These are phyloP conservation scores for Mustelus asterias DNA, from an alignment of 2,113 vertebrate species.

Conservation along the genomic window DNA sequence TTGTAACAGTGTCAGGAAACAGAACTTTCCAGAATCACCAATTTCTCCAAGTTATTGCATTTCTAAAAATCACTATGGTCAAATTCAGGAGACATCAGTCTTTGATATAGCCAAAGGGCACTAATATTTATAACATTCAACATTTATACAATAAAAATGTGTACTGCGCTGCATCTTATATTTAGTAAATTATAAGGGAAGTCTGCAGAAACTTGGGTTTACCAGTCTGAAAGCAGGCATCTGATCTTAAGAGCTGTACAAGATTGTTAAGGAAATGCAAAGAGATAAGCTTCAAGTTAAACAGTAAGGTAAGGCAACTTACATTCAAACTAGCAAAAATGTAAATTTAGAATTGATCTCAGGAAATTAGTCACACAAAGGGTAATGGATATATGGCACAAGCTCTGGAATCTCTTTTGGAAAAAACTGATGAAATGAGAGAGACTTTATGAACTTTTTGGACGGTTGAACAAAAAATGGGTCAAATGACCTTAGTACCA, in stretches of 20 bases:
- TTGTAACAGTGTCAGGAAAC: neutral
- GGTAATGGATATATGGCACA: neutral
- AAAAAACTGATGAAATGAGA: neutral
- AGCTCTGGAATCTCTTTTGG: neutral
- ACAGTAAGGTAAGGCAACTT: neutral
- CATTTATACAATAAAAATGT: neutral
- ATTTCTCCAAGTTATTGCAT: neutral
- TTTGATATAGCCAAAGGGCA: neutral
- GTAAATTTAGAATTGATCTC: neutral
- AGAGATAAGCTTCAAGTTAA: neutral
- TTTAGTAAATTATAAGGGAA: neutral
- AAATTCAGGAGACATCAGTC: neutral
- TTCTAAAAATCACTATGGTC: neutral
- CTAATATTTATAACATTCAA: neutral
- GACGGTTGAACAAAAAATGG: neutral
- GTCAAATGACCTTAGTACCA: neutral
- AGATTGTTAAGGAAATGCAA: neutral
- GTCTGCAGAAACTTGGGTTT: neutral
- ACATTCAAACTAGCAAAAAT: neutral
- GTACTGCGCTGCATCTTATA: neutral
- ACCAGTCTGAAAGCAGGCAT: neutral
- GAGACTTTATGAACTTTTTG: neutral
- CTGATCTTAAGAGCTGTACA: neutral
- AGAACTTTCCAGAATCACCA: neutral
- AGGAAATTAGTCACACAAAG: neutral